phyloP scores from a whole-genome alignment of 2,888 invertebrate species.

The Autographa gamma region DNA sequence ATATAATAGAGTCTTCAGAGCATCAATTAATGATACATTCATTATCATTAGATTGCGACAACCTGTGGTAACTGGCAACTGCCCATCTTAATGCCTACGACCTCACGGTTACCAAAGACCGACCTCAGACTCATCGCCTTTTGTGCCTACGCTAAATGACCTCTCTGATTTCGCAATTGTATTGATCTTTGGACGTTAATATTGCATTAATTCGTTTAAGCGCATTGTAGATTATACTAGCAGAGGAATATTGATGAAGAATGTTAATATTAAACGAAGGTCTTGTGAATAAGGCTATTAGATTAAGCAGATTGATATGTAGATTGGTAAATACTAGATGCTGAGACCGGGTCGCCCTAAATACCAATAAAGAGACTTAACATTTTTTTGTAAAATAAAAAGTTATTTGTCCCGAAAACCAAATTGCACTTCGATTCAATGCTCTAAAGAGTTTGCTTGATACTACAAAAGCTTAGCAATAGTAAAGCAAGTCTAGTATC shows the following conservation, averaged over 20 bases:
- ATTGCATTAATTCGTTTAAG: constrained; percentile 32
- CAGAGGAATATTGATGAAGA: background rate
- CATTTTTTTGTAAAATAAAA: too few species aligned
- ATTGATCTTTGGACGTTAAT: constrained; percentile 35
- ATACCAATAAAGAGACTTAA: background rate
- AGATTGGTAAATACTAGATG: background rate
- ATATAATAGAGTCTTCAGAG: constrained; percentile 12
- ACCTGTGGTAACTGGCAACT: constrained; percentile 38
- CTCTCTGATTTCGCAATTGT: constrained; percentile 37
- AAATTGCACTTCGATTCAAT: background rate
- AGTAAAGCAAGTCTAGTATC: background rate
- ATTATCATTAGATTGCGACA: constrained; percentile 36
- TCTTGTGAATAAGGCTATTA: background rate
- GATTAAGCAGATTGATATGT: background rate
- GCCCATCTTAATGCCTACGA: constrained; percentile 36
- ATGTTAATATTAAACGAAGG: background rate
- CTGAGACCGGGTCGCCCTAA: background rate
- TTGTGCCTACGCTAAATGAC: constrained; percentile 21
- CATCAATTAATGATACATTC: constrained; percentile 33
- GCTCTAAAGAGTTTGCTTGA: background rate
- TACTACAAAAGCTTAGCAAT: background rate
- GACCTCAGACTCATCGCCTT: constrained; percentile 42
- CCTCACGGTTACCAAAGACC: constrained; percentile 43
- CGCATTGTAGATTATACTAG: constrained; percentile 6
- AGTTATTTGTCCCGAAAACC: background rate